Base-by-base conservation (phyloP, 2,888 invertebrate species). In the Drosophila leonis region DNA sequence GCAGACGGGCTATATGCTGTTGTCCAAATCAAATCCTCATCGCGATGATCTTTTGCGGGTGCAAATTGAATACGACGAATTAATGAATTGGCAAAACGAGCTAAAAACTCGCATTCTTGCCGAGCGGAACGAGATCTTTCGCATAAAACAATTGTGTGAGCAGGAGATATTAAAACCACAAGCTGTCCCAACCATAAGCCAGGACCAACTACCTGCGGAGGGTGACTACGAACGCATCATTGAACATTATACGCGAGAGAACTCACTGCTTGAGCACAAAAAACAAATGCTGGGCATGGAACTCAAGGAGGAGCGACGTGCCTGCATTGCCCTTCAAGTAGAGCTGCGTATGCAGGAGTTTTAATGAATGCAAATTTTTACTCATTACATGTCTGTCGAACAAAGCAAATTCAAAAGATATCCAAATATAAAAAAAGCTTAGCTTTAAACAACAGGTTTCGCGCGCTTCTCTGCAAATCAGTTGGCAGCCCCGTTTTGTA, bases 101-200 rank as follows among this genome's bases (percentile, higher is more conserved):
- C 92, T 97, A 13, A 95, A 95, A 89, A 94, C 95, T 1, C 95
- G 95, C 88, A 96, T 97, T 61, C 95, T 95, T 87, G 94, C 95
- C 0, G 97, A 97, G 92, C 95, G 95, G 81, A 95, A 95, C 44
- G 96, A 97, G 93, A 95, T 97, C 15, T 94, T 95, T 29, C 95
- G 94, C 74, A 92, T 96, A 18, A 94, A 94, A 69, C 94, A 94
- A 83, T 93, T 94, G 71, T 93, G 79, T 41, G 88, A 87, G 46
- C 75, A 80, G 44, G 82, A 88, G 62, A 31, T 73, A 20, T 42
- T 51, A 0, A 80, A 75, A 8, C 56, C 51, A 24, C 57, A 62
- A 46, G 10, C 18, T 27, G 10, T 31, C 0, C 35, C 54, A 7
- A 4, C 49, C 8, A 27, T 15, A 1, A 39, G 7, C 6, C 77